phyloP scores from a whole-genome alignment of 1,140 invertebrate genomes.

The Dendrolimus kikuchii region DNA sequence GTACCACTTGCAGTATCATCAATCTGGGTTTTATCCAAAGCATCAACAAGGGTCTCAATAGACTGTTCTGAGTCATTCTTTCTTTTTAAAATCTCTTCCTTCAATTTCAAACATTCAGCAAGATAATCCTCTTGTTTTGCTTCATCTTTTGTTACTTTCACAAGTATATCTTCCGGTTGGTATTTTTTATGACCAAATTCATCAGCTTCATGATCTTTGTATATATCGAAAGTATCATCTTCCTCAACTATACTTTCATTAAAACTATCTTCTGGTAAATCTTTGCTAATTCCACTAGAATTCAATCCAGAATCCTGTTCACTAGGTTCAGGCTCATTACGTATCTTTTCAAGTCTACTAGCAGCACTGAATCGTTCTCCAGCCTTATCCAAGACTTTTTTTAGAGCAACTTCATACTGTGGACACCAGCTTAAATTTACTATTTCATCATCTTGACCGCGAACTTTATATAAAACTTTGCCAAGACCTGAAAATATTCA shows the following conservation, averaged over 20 bases:
- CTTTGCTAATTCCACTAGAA: slow-evolving; percentile 35
- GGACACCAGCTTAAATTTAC: slow-evolving; percentile 84
- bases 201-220: slow-evolving; percentile 55
- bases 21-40: slow-evolving; percentile 47
- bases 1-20: slow-evolving; percentile 10
- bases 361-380: slow-evolving; percentile 22
- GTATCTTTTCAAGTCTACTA: slow-evolving; percentile 35
- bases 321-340: slow-evolving; percentile 19
- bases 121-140: slow-evolving; percentile 34
- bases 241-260: slow-evolving; percentile 42
- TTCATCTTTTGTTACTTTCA: slow-evolving; percentile 33
- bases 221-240: slow-evolving; percentile 64
- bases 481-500: slow-evolving; percentile 5
- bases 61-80: slow-evolving; percentile 39
- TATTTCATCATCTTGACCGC: slow-evolving; percentile 82
- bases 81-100: slow-evolving; percentile 45
- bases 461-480: slow-evolving; percentile 76
- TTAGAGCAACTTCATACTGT: slow-evolving; percentile 37
- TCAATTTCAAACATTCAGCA: slow-evolving; percentile 53
- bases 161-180: slow-evolving; percentile 43
- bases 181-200: slow-evolving; percentile 66
- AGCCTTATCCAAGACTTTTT: slow-evolving; percentile 30
- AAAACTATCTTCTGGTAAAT: slow-evolving; percentile 49
- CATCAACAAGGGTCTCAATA: slow-evolving; percentile 45
- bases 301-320: slow-evolving; percentile 18